A percentile compares a stretch with the other conserved stretches of the same genome.
phyloP scores from a whole-genome alignment of 2,888 invertebrate genomes.

The Lasioglossum calceatum region DNA sequence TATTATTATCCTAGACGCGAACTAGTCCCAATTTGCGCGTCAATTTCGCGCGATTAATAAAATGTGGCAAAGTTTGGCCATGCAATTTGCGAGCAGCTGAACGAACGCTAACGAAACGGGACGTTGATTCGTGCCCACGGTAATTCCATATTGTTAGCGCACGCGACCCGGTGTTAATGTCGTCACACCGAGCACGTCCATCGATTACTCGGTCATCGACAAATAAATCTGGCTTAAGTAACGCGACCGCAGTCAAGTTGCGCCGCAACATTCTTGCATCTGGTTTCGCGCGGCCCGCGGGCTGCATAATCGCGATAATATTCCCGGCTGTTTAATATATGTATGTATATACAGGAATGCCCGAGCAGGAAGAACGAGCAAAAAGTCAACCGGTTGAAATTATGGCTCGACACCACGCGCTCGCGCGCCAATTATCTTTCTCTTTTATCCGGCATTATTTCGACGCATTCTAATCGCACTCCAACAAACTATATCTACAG shows the following conservation, averaged over 20 bases:
- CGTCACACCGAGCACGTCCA: conserved; percentile 25
- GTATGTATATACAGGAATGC: background rate
- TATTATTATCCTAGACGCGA: background rate
- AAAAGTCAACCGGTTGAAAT: conserved; percentile 12
- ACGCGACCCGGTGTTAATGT: conserved; percentile 13
- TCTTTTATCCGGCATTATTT: conserved; percentile 23
- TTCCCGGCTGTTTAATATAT: conserved; percentile 17
- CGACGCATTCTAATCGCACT: background rate
- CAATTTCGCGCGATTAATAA: background rate
- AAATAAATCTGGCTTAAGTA: conserved; percentile 47
- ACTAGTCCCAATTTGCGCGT: background rate
- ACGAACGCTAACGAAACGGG: conserved; percentile 2
- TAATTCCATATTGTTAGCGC: conserved; percentile 34
- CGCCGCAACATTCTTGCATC: conserved; percentile 43
- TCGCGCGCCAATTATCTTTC: conserved; percentile 37
- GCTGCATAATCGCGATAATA: conserved; percentile 45
- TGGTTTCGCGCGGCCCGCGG: conserved; percentile 19
- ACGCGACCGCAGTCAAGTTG: conserved; percentile 35
- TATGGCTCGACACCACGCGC: conserved; percentile 10
- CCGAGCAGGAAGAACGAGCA: background rate
- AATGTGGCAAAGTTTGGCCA: background rate
- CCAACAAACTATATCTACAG: background rate
- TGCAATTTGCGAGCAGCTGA: background rate
- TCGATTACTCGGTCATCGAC: conserved; percentile 30
- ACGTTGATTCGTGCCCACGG: conserved; percentile 9